Evolutionary conservation across 1,140 invertebrate species (phyloP), one percentile per base, ranked within the genome.

Genomic region (Drosophila tristis): DNA sequence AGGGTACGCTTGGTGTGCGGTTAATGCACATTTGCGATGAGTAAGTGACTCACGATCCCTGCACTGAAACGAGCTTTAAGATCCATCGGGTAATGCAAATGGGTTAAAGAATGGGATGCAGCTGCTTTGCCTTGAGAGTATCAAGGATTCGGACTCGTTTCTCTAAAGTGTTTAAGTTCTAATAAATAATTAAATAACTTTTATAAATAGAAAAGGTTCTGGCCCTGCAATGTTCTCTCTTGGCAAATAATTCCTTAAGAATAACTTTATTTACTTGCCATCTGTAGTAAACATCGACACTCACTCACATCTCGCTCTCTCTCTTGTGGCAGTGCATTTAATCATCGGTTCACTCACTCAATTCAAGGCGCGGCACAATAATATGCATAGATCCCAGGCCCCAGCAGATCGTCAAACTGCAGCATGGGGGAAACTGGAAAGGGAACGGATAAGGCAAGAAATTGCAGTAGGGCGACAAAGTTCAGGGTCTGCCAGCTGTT

Each of bases 401-500:
- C 4, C 35, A 11, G 11, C 67, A 76, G 70, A 74, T 70, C 20
- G 2, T 2, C 1, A 20, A 20, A 20, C 20, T 20, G 20, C 20
- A 20, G 1, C 20, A 20, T 56, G 26, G 61, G 68, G 48, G 48
- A 60, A 77, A 59, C 54, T 51, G 44, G 55, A 48, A 49, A 49
- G 43, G 23, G 63, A 66, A 64, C 1, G 20, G 20, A n/a, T 1
- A 20, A 20, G 66, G 66, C 50, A 61, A 58, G 63, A 72, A 72
- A 77, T 61, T 74, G 78, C 73, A 80, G 44, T 74, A 45, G 53
- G 81, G 65, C 76, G 80, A 79, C 80, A 85, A 84, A 76, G 80
- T 80, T 84, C 80, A 80, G 72, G 72, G 80, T 70, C 80, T 79
- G 72, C 63, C 80, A 84, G 75, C 76, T 82, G 79, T 42, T 66